These are phyloP conservation scores for Xenopus borealis DNA, from an alignment of 2,113 vertebrate genomes.

Conservation along the genomic window DNA sequence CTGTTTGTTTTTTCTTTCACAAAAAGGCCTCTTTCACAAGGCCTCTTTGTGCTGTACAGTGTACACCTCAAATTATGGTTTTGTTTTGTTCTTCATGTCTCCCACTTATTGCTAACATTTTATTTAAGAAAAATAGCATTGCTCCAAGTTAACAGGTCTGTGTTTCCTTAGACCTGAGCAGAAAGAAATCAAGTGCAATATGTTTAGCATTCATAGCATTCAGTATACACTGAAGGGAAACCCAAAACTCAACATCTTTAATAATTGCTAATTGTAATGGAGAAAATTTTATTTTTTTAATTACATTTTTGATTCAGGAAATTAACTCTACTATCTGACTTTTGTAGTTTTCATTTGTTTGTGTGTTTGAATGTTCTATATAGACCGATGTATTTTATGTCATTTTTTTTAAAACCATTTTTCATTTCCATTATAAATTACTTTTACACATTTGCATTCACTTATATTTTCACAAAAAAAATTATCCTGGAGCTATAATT, in stretches of 20 bases:
- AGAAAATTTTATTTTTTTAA: slow-evolving; percentile 49
- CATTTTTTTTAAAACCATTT: slow-evolving; percentile 66
- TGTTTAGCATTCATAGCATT: background rate
- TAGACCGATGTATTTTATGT: slow-evolving; percentile 71
- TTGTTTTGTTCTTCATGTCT: slow-evolving; percentile 35
- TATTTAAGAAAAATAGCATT: slow-evolving; percentile 44
- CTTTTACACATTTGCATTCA: slow-evolving; percentile 74
- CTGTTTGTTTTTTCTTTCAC: slow-evolving; percentile 47
- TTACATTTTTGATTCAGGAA: slow-evolving; percentile 58
- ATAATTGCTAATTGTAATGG: background rate
- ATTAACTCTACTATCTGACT: slow-evolving; percentile 59
- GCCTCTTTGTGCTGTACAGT: slow-evolving; percentile 10
- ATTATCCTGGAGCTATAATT: slow-evolving; percentile 56
- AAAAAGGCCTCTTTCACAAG: slow-evolving; percentile 45
- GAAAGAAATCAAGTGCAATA: background rate
- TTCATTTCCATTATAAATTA: slow-evolving; percentile 75
- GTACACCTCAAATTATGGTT: slow-evolving; percentile 26
- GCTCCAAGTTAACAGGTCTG: too few relatives aligned
- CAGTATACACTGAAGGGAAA: background rate
- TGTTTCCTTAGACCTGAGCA: background rate
- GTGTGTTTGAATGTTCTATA: slow-evolving; percentile 63
- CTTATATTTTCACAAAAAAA: slow-evolving; percentile 59
- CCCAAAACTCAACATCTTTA: too few relatives aligned
- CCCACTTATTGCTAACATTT: slow-evolving; percentile 46
- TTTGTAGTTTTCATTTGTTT: slow-evolving; percentile 64